phyloP scores from a whole-genome alignment of 2,888 invertebrate species.

The Phoenoteleia sp. region DNA sequence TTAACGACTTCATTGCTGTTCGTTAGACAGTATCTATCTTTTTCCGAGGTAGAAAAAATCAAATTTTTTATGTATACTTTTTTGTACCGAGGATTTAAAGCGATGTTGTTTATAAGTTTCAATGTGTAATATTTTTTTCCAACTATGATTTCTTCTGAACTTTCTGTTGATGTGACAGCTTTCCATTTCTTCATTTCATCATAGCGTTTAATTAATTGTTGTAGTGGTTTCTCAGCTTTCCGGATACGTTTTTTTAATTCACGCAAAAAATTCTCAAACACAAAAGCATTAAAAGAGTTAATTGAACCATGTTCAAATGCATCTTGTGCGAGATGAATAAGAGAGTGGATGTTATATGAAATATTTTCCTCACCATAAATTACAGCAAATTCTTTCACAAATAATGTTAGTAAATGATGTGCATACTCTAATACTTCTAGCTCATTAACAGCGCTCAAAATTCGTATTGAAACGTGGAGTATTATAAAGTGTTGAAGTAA shows the following conservation, averaged over 20 bases:
- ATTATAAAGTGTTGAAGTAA: too few species aligned
- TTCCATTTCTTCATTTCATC: conserved; percentile 8
- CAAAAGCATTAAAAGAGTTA: conserved; percentile 25
- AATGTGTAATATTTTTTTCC: conserved; percentile 16
- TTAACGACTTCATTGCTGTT: conserved; percentile 6
- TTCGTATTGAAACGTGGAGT: too few species aligned
- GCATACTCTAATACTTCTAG: too few species aligned
- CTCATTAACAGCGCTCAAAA: too few species aligned
- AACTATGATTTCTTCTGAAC: too few species aligned
- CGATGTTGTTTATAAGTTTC: too few species aligned
- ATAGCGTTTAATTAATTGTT: conserved; percentile 25
- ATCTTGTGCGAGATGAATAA: conserved; percentile 6
- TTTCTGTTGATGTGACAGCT: too few species aligned
- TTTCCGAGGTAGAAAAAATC: not conserved
- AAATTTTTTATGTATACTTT: conserved; percentile 14
- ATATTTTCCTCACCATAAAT: conserved; percentile 8
- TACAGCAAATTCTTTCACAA: too few species aligned
- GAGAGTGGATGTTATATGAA: conserved; percentile 20
- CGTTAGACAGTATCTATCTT: conserved; percentile 32
- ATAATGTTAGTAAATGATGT: too few species aligned
- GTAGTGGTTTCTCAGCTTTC: conserved; percentile 9
- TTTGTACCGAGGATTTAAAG: conserved; percentile 27
- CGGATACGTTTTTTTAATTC: not conserved
- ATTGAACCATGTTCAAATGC: not conserved
- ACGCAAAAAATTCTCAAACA: conserved; percentile 19